Percentiles rank a stretch among this genome's conserved stretches.
Evolutionary conservation across 2,888 invertebrate species (phyloP).

Genomic region (Nowickia ferox): DNA sequence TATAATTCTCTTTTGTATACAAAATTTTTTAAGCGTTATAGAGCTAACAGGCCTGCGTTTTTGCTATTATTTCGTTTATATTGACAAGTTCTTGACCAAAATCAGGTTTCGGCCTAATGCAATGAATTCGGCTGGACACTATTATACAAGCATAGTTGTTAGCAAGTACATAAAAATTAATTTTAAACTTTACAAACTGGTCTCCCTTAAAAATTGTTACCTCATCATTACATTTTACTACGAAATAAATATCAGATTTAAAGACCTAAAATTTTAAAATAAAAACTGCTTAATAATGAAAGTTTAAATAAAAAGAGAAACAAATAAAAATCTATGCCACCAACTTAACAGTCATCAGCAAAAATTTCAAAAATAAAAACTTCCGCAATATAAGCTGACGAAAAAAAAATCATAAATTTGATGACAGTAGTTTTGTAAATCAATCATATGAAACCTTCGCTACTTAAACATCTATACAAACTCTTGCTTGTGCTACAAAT

Average conservation of each 20-base stretch:
- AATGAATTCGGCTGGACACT: too few species aligned
- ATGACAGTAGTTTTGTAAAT: slow-evolving; percentile 52
- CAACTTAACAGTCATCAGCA: slow-evolving; percentile 14
- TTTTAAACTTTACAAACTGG: slow-evolving; percentile 1
- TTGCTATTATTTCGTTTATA: too few species aligned
- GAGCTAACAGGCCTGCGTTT: too few species aligned
- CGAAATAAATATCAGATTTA: slow-evolving; percentile 4
- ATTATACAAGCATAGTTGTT: too few species aligned
- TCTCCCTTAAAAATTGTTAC: slow-evolving; percentile 19
- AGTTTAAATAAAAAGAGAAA: slow-evolving; percentile 11
- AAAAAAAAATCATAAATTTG: slow-evolving; percentile 14
- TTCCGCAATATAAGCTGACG: slow-evolving; percentile 56
- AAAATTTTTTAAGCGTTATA: too few species aligned
- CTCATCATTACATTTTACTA: slow-evolving; percentile 3
- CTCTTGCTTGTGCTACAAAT: not conserved
- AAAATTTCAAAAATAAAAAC: slow-evolving; percentile 25
- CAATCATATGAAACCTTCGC: slow-evolving; percentile 44
- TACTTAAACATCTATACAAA: not conserved
- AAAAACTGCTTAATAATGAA: slow-evolving; percentile 30
- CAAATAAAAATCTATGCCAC: slow-evolving; percentile 41
- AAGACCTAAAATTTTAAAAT: slow-evolving; percentile 9
- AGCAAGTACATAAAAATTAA: too few species aligned
- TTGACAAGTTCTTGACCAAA: too few species aligned
- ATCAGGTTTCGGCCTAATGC: too few species aligned
- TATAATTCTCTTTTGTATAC: too few species aligned